Evolutionary conservation across 1,140 invertebrate genomes (phyloP).

Genomic region (Ectropis grisescens): DNA sequence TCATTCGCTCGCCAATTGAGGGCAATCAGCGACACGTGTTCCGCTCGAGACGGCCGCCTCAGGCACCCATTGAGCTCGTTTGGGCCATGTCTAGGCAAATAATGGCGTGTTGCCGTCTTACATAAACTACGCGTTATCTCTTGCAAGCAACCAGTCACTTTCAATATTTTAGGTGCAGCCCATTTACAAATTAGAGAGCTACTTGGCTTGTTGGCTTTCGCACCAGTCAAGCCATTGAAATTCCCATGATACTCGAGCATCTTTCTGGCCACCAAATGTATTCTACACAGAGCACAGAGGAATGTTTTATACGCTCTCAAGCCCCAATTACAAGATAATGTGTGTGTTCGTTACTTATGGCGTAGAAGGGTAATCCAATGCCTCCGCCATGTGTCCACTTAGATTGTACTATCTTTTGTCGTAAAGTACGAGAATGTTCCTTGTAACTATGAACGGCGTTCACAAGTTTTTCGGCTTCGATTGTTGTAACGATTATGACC

Average conservation of each 20-base stretch:
- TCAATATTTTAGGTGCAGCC: too few relatives aligned
- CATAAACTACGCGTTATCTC: too few relatives aligned
- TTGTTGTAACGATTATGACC: slow-evolving; percentile 55
- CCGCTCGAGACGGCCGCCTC: slow-evolving; percentile 49
- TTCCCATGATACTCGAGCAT: too few relatives aligned
- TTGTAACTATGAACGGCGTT: slow-evolving; percentile 8
- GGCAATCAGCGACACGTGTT: slow-evolving; percentile 67
- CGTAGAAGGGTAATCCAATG: slow-evolving; percentile 38
- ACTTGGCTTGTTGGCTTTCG: too few relatives aligned
- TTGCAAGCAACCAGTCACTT: too few relatives aligned
- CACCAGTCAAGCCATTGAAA: too few relatives aligned
- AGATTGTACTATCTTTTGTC: slow-evolving; percentile 14
- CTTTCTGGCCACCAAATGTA: too few relatives aligned
- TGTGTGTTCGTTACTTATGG: slow-evolving; percentile 22
- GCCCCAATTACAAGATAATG: slow-evolving; percentile 48
- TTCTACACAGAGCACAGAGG: too few relatives aligned
- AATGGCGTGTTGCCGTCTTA: too few relatives aligned
- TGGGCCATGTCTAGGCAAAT: too few relatives aligned
- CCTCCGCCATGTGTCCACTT: slow-evolving; percentile 39
- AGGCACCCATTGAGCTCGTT: slow-evolving; percentile 52
- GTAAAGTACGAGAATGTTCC: slow-evolving; percentile 6
- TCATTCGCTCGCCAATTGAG: slow-evolving; percentile 68
- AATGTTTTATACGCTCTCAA: slow-evolving; percentile 50
- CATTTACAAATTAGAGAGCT: too few relatives aligned
- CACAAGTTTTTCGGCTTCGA: slow-evolving; percentile 35